Base-by-base conservation (phyloP, 2,888 invertebrate species). In the Drosophila melanosoma region DNA sequence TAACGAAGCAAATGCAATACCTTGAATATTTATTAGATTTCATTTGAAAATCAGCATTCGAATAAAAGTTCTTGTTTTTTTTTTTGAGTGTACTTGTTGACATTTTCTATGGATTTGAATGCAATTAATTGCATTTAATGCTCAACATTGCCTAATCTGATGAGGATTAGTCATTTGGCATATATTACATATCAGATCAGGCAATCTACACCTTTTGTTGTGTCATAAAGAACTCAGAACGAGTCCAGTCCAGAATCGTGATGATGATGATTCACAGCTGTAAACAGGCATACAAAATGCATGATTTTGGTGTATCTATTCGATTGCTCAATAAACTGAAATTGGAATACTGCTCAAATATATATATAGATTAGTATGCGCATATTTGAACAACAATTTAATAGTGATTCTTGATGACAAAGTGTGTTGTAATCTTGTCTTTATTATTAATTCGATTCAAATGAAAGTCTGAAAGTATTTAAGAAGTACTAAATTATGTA, bases 401-500 rank as follows among this genome's bases (percentile, higher is more conserved):
- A 45, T 68, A 20, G 36, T 36, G 15, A 2, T 67, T 32, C 15
- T 45, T 26, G 68, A 36, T 59, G 52, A 35, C 52, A 68, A 58
- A 68, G 45, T 57, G 40, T 74, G 49, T 63, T 58, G 54, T 75
- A 69, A 74, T 62, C 42, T 29, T 29, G 20, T 49, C 26, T 12
- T 29, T 26, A 2, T 51, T 38, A 15, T 66, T 42, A 15, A 48
- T 57, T 52, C 49, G 12, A 38, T 52, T 40, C 29, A 48, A 56
- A 42, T 23, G 38, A 64, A 38, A 49, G 23, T 23, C 23, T 23
- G 23, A 54, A 69, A 69, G 40, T 59, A 68, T 66, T 63, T 66
- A 76, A 76, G 67, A 67, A 67, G 49, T 63, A 72, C 72, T 76
- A 63, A 76, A 76, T 76, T 77, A 65, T 71, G 45, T 69, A 63